These are phyloP conservation scores for Muscina levida DNA, from an alignment of 2,888 invertebrate species.

Conservation along the genomic window DNA sequence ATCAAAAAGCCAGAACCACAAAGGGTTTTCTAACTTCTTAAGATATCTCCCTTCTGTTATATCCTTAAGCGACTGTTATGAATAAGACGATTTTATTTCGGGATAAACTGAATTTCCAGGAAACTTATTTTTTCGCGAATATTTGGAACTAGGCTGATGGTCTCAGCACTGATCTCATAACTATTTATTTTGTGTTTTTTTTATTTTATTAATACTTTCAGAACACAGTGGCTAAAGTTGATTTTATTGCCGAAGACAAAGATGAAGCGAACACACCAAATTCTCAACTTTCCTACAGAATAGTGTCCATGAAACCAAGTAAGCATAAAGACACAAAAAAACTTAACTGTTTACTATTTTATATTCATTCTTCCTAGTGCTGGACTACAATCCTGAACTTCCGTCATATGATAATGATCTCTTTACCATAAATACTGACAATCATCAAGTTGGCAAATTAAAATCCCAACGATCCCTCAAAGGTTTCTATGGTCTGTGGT, in stretches of 20 bases:
- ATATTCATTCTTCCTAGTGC: constrained; percentile 31
- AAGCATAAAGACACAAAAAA: not conserved
- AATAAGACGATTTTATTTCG: too few relatives aligned
- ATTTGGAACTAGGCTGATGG: too few relatives aligned
- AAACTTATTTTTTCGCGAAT: too few relatives aligned
- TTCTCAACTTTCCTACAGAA: constrained; percentile 81
- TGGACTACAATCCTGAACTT: constrained; percentile 68
- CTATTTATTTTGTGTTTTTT: not conserved
- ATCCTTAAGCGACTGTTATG: too few relatives aligned
- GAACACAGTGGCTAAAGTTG: constrained; percentile 55
- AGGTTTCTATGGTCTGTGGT: constrained; percentile 83
- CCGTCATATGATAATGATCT: constrained; percentile 73
- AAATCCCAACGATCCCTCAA: constrained; percentile 80
- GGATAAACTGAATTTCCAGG: too few relatives aligned
- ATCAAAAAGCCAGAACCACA: too few relatives aligned
- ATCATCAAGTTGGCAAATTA: constrained; percentile 80
- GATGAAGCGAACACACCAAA: constrained; percentile 82
- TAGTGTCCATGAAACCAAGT: constrained; percentile 77
- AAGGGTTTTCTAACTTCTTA: too few relatives aligned
- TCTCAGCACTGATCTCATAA: constrained; percentile 11
- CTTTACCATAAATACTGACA: constrained; percentile 75
- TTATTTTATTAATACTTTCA: constrained; percentile 23
- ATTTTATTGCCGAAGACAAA: constrained; percentile 81
- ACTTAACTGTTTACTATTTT: too few relatives aligned
- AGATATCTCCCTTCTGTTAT: too few relatives aligned